These are phyloP conservation scores for Cataglyphis hispanica DNA, from an alignment of 1,140 invertebrate genomes.

Conservation along the genomic window DNA sequence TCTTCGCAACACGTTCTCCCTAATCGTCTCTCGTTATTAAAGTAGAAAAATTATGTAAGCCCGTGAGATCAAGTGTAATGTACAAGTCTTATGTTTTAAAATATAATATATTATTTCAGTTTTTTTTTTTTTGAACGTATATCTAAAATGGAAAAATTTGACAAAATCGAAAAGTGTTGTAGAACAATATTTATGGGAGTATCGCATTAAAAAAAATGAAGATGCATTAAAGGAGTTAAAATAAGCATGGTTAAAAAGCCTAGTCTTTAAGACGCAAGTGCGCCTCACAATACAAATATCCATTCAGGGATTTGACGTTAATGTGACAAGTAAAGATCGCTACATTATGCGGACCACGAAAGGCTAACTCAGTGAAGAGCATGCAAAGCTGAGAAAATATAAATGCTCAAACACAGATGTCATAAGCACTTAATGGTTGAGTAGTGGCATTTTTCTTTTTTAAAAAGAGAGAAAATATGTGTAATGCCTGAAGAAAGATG, in stretches of 20 bases:
- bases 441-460: neutral
- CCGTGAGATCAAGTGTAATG: neutral
- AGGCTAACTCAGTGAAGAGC: constrained; percentile 20
- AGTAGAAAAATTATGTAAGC: constrained; percentile 9
- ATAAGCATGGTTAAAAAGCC: neutral
- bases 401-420: constrained; percentile 7
- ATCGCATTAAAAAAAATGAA: neutral
- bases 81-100: neutral
- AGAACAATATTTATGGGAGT: neutral
- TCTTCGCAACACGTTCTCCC: neutral
- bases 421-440: neutral
- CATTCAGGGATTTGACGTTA: constrained; percentile 15
- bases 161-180: neutral
- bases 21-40: neutral
- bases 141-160: neutral
- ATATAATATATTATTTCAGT: neutral
- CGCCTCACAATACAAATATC: neutral
- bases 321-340: constrained; percentile 33
- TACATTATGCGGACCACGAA: constrained; percentile 22
- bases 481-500: constrained; percentile 2
- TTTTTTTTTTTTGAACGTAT: neutral
- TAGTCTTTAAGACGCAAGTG: neutral
- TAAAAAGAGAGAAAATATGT: neutral
- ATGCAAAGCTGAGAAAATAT: constrained; percentile 1
- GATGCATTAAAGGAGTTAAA: neutral